Conservation (phyloP, 1,140 invertebrate species). For the Penaeus japonicus region DNA sequence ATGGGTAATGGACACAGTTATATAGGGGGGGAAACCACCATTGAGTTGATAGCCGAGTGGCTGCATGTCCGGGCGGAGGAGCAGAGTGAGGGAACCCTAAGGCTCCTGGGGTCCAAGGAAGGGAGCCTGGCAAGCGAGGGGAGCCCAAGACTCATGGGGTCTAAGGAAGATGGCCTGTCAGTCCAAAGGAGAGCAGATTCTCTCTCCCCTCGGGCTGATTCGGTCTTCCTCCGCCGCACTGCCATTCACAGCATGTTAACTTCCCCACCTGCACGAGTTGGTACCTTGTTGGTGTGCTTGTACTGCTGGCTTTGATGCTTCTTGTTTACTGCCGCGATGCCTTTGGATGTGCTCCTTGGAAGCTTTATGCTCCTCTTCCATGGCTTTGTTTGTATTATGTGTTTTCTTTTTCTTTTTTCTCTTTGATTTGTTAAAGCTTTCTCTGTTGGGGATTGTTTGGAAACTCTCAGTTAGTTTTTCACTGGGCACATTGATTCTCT, state of each 20-base stretch:
- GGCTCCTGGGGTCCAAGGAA: neutral
- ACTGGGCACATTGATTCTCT: too few species aligned
- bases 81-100: neutral
- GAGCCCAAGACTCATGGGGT: too few species aligned
- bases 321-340: neutral
- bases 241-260: neutral
- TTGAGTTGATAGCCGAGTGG: neutral
- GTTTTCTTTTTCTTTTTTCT: neutral
- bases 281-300: neutral
- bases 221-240: too few species aligned
- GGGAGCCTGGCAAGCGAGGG: too few species aligned
- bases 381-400: neutral
- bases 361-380: too few species aligned
- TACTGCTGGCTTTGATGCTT: neutral
- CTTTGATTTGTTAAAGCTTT: neutral
- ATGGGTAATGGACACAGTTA: neutral
- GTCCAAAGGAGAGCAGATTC: too few species aligned
- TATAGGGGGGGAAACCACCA: neutral
- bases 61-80: constrained; percentile 11
- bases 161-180: too few species aligned
- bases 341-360: too few species aligned
- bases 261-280: constrained; percentile 2
- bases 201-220: too few species aligned
- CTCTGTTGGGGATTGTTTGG: too few species aligned
- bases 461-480: too few species aligned